Evolutionary conservation across 2,113 vertebrate genomes (phyloP).

Genomic region (Maccullochella peelii): DNA sequence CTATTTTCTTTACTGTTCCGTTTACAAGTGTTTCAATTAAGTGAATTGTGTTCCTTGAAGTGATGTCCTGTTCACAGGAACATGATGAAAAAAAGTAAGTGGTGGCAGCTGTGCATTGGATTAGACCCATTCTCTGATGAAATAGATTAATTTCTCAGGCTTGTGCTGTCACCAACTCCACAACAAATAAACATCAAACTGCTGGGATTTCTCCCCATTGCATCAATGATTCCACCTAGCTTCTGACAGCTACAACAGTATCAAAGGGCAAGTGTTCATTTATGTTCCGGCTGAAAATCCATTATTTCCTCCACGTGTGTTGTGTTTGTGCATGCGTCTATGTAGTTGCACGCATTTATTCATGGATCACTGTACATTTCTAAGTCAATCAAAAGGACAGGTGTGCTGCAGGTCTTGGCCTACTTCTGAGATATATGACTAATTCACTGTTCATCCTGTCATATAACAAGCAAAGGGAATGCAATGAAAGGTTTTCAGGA

Average conservation of each 20-base stretch:
- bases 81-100: constrained; percentile 59
- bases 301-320: constrained; percentile 54
- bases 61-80: constrained; percentile 49
- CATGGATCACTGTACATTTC: constrained; percentile 57
- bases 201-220: constrained; percentile 74
- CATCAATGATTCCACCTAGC: constrained; percentile 70
- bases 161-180: constrained; percentile 64
- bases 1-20: constrained; percentile 59
- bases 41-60: constrained; percentile 62
- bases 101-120: constrained; percentile 39
- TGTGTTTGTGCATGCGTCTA: constrained; percentile 23
- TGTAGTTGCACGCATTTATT: constrained; percentile 31
- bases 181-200: constrained; percentile 72
- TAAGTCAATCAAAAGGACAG: constrained; percentile 54
- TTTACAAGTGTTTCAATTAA: constrained; percentile 79
- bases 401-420: constrained; percentile 41
- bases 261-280: constrained; percentile 78
- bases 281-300: constrained; percentile 61
- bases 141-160: constrained; percentile 65
- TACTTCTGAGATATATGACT: constrained; percentile 48
- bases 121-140: constrained; percentile 55
- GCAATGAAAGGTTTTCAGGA: constrained; percentile 42
- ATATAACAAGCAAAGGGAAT: constrained; percentile 41
- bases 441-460: constrained; percentile 44
- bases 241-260: constrained; percentile 70